Conservation (phyloP, 2,113 vertebrate genomes). For the Petrocephalus microphthalmus region DNA sequence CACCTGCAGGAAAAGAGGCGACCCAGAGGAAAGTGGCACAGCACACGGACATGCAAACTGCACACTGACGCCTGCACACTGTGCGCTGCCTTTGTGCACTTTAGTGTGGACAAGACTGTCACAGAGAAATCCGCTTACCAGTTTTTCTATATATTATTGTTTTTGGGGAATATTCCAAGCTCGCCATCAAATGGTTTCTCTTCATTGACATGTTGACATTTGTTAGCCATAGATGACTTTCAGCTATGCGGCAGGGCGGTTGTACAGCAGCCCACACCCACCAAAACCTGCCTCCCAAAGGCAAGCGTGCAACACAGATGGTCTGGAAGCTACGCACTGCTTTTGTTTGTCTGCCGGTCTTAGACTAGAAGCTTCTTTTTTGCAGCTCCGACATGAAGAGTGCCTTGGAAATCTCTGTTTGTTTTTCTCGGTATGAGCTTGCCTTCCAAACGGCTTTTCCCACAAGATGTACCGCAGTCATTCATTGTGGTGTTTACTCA, state of each 20-base stretch:
- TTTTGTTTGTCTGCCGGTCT: conserved; percentile 1
- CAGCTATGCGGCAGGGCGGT: neutral
- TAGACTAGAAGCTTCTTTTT: neutral
- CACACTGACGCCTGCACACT: neutral
- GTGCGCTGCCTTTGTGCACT: neutral
- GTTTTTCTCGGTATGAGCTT: neutral
- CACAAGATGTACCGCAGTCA: neutral
- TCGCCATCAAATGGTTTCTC: neutral
- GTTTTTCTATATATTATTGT: neutral
- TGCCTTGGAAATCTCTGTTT: conserved; percentile 8
- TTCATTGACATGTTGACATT: neutral
- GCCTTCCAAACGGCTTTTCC: neutral
- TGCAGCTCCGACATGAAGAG: neutral
- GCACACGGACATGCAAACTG: neutral
- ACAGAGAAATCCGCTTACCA: neutral
- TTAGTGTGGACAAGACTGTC: neutral
- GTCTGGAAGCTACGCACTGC: neutral
- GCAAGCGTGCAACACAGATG: conserved; percentile 1
- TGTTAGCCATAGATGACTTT: neutral
- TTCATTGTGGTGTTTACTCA: neutral
- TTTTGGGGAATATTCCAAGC: neutral
- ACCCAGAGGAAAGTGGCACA: neutral
- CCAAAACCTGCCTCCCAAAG: neutral
- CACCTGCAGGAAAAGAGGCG: neutral
- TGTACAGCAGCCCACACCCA: neutral